A percentile compares a stretch with the other conserved stretches of the same genome.
phyloP scores from a whole-genome alignment of 2,888 invertebrate species.

The Eupithecia vulgata region DNA sequence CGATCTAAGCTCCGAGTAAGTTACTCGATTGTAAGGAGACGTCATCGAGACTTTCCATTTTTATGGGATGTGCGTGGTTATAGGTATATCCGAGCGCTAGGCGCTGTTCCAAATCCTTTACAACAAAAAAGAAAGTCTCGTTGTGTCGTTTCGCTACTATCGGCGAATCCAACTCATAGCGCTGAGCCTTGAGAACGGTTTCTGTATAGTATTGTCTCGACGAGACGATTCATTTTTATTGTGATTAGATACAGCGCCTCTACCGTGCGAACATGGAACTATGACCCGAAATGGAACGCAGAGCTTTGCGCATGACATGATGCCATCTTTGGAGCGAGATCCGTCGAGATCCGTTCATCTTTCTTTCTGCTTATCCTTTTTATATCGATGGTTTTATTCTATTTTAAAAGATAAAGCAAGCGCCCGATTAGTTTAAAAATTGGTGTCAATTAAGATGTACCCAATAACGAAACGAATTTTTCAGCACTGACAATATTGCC shows the following conservation, averaged over 20 bases:
- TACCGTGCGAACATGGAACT: neutral
- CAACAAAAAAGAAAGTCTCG: too few relatives aligned
- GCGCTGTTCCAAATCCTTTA: neutral
- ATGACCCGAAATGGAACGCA: neutral
- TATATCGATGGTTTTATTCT: neutral
- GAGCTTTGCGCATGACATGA: neutral
- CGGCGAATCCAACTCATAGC: too few relatives aligned
- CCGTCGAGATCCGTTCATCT: neutral
- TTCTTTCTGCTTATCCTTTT: neutral
- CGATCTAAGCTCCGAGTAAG: neutral
- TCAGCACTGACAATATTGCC: neutral
- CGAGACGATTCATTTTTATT: neutral
- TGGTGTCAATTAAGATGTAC: neutral
- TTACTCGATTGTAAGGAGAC: neutral
- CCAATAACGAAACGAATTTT: neutral
- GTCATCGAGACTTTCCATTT: neutral
- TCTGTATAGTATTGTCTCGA: neutral
- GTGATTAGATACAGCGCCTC: neutral
- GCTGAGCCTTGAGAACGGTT: too few relatives aligned
- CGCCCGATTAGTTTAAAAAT: neutral
- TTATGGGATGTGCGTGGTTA: neutral
- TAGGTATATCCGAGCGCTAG: neutral
- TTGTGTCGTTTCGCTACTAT: too few relatives aligned
- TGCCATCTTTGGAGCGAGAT: too few relatives aligned
- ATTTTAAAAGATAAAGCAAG: neutral